Evolutionary conservation across 1,140 invertebrate genomes (phyloP).

Genomic region (Papilio helenus): DNA sequence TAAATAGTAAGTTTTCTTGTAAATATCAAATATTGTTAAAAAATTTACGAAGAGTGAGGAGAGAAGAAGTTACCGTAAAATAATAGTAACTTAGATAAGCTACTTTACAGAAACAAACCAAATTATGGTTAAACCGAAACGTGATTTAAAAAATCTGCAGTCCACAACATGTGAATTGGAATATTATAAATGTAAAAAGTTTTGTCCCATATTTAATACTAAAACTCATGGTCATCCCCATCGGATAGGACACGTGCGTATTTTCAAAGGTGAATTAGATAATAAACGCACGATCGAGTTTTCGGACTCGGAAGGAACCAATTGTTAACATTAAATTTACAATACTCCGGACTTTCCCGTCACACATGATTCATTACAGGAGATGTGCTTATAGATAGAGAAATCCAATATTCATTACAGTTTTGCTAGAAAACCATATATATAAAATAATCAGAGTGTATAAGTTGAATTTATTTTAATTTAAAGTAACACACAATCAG

Average conservation of each 20-base stretch:
- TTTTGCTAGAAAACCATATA: background rate
- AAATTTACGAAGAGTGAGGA: no score
- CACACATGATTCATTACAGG: background rate
- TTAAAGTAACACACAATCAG: slow-evolving; percentile 3
- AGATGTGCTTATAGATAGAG: background rate
- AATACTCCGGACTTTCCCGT: background rate
- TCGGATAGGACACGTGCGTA: background rate
- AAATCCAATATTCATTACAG: background rate
- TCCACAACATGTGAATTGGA: no score
- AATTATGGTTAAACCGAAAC: no score
- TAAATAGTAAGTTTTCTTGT: no score
- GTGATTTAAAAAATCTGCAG: no score
- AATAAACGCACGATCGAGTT: slow-evolving; percentile 21
- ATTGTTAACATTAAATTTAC: slow-evolving; percentile 13
- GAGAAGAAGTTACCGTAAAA: no score
- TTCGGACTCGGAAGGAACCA: slow-evolving; percentile 13
- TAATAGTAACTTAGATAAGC: no score
- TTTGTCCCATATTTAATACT: background rate
- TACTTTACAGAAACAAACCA: no score
- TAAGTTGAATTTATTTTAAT: background rate
- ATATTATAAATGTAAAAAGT: no score
- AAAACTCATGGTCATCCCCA: background rate
- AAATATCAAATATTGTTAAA: no score
- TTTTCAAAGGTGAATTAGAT: slow-evolving; percentile 14
- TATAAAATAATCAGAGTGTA: background rate